Conservation (phyloP, 2,888 invertebrate species). For the Nemurella pictetii region DNA sequence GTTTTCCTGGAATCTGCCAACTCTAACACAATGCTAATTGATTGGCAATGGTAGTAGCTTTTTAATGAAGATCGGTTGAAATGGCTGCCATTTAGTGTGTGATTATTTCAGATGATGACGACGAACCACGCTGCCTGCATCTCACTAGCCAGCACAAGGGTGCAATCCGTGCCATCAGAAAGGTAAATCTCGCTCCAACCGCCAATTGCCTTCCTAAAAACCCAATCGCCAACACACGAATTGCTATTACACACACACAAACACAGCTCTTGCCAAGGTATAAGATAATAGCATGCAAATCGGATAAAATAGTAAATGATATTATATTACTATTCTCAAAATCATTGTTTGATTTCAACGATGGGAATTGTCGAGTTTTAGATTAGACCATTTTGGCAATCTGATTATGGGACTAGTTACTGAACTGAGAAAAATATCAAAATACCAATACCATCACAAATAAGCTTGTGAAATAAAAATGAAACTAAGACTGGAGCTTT, state of each 20-base stretch:
- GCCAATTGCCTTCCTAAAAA: background rate
- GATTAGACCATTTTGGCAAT: too few relatives aligned
- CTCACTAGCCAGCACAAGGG: constrained; percentile 86
- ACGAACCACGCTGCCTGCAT: constrained; percentile 77
- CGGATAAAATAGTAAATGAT: too few relatives aligned
- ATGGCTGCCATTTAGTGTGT: constrained; percentile 11
- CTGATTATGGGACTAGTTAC: too few relatives aligned
- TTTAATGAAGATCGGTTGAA: background rate
- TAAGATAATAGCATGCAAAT: too few relatives aligned
- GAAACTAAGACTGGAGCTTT: too few relatives aligned
- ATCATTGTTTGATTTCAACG: too few relatives aligned
- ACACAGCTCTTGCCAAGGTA: background rate
- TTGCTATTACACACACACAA: background rate
- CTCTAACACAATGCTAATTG: background rate
- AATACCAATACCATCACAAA: too few relatives aligned
- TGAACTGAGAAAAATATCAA: too few relatives aligned
- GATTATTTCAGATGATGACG: constrained; percentile 69
- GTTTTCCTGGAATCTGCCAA: background rate
- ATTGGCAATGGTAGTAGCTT: background rate
- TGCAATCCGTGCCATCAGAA: constrained; percentile 88
- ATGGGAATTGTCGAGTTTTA: too few relatives aligned
- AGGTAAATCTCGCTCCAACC: constrained; percentile 60
- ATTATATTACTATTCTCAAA: too few relatives aligned
- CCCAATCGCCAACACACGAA: constrained; percentile 22
- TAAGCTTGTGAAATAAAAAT: too few relatives aligned